A percentile compares a stretch with the other conserved stretches of the same genome.
Conservation (phyloP, 2,113 vertebrate species). For the Neolamprologus sp. region DNA sequence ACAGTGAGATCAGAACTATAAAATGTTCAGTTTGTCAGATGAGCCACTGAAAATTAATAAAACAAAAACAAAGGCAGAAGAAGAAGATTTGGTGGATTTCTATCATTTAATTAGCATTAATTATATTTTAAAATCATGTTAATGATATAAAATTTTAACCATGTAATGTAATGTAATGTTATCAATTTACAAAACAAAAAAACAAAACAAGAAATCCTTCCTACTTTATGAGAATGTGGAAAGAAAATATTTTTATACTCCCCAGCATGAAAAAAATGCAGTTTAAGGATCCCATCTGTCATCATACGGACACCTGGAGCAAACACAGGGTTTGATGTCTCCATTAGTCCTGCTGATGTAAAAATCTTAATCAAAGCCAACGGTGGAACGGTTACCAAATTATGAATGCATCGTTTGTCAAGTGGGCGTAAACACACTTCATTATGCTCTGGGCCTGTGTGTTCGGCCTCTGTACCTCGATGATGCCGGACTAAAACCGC, state of each 20-base stretch:
- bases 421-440: conserved; percentile 16
- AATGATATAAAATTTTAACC: background rate
- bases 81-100: background rate
- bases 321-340: conserved; percentile 13
- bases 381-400: background rate
- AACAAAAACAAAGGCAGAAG: background rate
- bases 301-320: conserved; percentile 20
- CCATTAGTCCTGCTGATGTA: conserved; percentile 19
- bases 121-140: background rate
- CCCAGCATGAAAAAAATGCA: background rate
- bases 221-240: background rate
- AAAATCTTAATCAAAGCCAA: conserved; percentile 42
- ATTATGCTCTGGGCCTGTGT: conserved; percentile 29
- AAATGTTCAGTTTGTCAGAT: background rate
- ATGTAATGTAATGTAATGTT: background rate
- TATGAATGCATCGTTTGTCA: conserved; percentile 50
- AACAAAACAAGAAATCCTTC: background rate
- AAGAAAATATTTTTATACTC: background rate
- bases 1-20: background rate
- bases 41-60: background rate
- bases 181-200: background rate
- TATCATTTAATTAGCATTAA: background rate
- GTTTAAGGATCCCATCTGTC: conserved; percentile 13
- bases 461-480: conserved; percentile 2
- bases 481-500: conserved; percentile 23